Evolutionary conservation across 2,888 invertebrate species (phyloP).

Genomic region (Ecliptopera silaceata): DNA sequence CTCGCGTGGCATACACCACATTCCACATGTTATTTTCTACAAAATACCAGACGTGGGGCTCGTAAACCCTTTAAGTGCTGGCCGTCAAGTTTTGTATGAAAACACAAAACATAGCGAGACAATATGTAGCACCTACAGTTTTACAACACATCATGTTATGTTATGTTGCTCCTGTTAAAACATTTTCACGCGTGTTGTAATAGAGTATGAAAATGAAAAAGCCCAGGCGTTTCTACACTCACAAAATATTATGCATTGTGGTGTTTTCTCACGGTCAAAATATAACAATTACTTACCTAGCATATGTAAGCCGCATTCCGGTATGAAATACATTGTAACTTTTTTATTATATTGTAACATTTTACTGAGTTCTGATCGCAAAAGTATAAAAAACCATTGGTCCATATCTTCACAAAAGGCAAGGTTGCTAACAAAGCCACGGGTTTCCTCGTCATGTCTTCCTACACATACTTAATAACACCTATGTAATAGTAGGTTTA

Average conservation of each 20-base stretch:
- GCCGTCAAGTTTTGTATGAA: neutral
- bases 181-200: constrained; percentile 1
- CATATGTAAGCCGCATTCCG: too few relatives aligned
- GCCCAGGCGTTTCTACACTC: constrained; percentile 9
- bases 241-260: neutral
- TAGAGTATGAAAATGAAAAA: neutral
- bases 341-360: too few relatives aligned
- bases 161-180: constrained; percentile 1
- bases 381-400: too few relatives aligned
- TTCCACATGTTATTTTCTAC: neutral
- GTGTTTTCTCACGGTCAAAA: neutral
- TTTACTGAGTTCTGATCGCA: too few relatives aligned
- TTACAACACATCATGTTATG: neutral
- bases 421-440: too few relatives aligned
- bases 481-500: too few relatives aligned
- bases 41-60: neutral
- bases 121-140: neutral
- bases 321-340: too few relatives aligned
- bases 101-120: neutral
- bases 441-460: too few relatives aligned
- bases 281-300: neutral
- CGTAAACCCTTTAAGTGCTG: neutral
- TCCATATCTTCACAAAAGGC: too few relatives aligned
- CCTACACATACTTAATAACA: too few relatives aligned
- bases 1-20: neutral